phyloP scores from a whole-genome alignment of 1,140 invertebrate genomes.

The Drosophila melanica region DNA sequence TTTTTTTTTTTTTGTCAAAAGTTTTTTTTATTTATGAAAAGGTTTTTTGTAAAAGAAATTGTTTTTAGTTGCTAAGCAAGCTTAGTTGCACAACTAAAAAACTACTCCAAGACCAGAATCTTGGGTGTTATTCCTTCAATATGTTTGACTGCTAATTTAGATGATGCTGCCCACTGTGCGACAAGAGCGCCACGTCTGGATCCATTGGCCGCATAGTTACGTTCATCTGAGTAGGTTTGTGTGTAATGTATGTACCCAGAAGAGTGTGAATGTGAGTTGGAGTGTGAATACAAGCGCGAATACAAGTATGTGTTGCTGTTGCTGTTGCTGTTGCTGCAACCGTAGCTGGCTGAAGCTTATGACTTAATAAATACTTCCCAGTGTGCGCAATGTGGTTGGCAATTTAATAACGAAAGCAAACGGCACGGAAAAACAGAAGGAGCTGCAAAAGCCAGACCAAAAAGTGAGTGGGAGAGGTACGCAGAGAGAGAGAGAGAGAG shows the following conservation, averaged over 20 bases:
- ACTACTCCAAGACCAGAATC: too few relatives aligned
- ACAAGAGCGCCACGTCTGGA: background rate
- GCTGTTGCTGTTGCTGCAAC: constrained; percentile 1
- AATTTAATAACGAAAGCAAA: constrained; percentile 79
- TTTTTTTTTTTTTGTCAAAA: too few relatives aligned
- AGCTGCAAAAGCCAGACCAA: constrained; percentile 2
- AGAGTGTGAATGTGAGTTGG: constrained; percentile 21
- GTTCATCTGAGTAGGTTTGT: constrained; percentile 13
- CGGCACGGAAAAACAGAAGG: constrained; percentile 46
- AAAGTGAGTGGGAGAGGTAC: background rate
- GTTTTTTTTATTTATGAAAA: too few relatives aligned
- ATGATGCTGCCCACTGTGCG: constrained; percentile 25
- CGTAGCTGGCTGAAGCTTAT: constrained; percentile 51
- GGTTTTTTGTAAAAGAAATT: too few relatives aligned
- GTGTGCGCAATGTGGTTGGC: constrained; percentile 73
- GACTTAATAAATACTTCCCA: constrained; percentile 79
- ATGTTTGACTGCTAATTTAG: background rate
- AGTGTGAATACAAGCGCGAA: background rate
- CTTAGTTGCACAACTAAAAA: too few relatives aligned
- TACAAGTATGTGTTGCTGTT: background rate
- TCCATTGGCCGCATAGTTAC: constrained; percentile 27
- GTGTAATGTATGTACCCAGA: constrained; percentile 19
- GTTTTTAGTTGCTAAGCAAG: too few relatives aligned
- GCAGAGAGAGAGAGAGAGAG: background rate
- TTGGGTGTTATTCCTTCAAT: background rate